Conservation (phyloP, 2,113 vertebrate genomes). For the Tragelaphus buxtoni region DNA sequence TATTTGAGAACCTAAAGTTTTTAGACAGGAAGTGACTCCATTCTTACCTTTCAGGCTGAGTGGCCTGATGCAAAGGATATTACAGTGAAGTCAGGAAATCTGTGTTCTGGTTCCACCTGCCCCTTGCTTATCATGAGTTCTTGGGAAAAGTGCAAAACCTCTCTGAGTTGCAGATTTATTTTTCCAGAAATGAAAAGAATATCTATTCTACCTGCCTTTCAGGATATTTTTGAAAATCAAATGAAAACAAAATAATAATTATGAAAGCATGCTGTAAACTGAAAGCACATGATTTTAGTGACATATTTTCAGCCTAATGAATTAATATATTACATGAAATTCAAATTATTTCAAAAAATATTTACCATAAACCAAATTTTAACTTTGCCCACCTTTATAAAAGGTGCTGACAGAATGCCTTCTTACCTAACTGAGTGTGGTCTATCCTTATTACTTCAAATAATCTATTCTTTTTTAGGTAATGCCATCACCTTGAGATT, state of each 20-base stretch:
- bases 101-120: background rate
- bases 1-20: background rate
- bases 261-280: background rate
- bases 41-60: background rate
- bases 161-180: background rate
- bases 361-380: constrained; percentile 6
- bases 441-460: background rate
- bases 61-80: background rate
- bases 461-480: background rate
- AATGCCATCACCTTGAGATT: background rate
- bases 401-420: background rate
- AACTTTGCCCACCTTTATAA: background rate
- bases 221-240: background rate
- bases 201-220: background rate
- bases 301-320: background rate
- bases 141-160: background rate
- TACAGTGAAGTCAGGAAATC: background rate
- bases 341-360: background rate
- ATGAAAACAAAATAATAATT: background rate
- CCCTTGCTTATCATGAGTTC: background rate
- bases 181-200: background rate
- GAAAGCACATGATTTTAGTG: background rate
- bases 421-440: background rate
- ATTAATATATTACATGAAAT: background rate
- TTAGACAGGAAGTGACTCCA: background rate